Conservation (phyloP, 2,888 invertebrate genomes). For the Clistopyga incitator region DNA sequence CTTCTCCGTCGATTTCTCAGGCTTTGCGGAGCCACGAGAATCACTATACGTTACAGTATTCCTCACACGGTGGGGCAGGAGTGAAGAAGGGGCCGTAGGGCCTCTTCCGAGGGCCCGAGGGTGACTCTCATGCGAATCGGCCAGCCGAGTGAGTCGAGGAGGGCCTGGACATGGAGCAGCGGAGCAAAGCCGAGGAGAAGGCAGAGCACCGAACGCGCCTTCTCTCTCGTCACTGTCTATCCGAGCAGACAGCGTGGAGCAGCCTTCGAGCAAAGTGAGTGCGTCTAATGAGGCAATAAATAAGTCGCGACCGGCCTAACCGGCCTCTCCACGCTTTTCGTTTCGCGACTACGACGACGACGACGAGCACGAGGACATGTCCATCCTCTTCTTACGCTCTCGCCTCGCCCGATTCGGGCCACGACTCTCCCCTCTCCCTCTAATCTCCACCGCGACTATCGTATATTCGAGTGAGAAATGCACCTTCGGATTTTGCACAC, state of each 20-base stretch:
- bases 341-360: conserved; percentile 76
- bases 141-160: conserved; percentile 67
- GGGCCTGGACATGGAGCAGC: conserved; percentile 56
- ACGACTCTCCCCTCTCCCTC: conserved; percentile 1
- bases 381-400: conserved; percentile 75
- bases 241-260: conserved; percentile 84
- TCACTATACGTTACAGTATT: conserved; percentile 17
- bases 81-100: background rate
- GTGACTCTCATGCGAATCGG: conserved; percentile 39
- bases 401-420: conserved; percentile 70
- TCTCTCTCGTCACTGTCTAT: conserved; percentile 83
- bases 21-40: conserved; percentile 28
- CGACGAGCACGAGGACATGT: conserved; percentile 76
- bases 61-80: conserved; percentile 21
- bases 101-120: conserved; percentile 15
- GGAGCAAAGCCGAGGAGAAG: conserved; percentile 69
- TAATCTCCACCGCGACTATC: conserved; percentile 9
- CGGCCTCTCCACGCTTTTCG: conserved; percentile 83
- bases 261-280: conserved; percentile 83
- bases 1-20: conserved; percentile 58
- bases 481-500: conserved; percentile 30
- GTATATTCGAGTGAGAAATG: conserved; percentile 39
- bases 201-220: conserved; percentile 24
- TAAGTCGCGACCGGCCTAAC: conserved; percentile 83
- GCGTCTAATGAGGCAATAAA: conserved; percentile 84